Evolutionary conservation across 2,797 vertebrate genomes (phyloP), one percentile per base, ranked within the genome.

Genomic region (Girardinus metallicus): DNA sequence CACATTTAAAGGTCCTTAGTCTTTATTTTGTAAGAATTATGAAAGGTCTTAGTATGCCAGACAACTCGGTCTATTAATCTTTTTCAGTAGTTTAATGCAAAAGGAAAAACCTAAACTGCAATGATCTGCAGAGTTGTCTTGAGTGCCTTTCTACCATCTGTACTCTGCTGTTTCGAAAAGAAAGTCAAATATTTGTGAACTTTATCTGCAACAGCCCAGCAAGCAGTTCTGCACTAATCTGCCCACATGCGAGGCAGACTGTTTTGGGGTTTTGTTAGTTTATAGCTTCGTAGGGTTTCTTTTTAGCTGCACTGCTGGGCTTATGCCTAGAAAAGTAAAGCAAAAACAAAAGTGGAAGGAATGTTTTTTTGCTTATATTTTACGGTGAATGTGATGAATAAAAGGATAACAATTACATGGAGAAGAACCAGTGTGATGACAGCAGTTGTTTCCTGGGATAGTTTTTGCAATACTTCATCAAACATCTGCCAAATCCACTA

Each of bases 381-480:
- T 9, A 39, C 21, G 62, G 29, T 64, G 34, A 36, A 64, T 36
- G 31, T 18, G 60, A 34, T 62, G 18, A 23, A 64, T 39, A 21
- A 64, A 64, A 64, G 60, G 60, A 34, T 36, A 3, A 64, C 31
- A 3, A 62, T 62, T 34, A 62, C 31, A 34, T 62, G 60, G 60
- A 18, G 15, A 18, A 9, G 6, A 64, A 16, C 31, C 18, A 64
- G 10, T 64, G 62, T 21, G 8, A 36, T 10, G 62, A 9, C 34
- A 36, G 15, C 29, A 62, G 60, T 34, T 84, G 0, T n/a, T 83
- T 73, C 72, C 39, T n/a, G 77, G 74, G 82, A 64, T 85, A 74
- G 77, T 84, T 78, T 85, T 80, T 74, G 71, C 80, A 78, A 47
- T 73, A 76, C 85, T 81, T 76, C 75, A 85, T 87, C 86, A 55